Base-by-base conservation (phyloP, 2,113 vertebrate species). In the Myrmecophaga tridactyla region DNA sequence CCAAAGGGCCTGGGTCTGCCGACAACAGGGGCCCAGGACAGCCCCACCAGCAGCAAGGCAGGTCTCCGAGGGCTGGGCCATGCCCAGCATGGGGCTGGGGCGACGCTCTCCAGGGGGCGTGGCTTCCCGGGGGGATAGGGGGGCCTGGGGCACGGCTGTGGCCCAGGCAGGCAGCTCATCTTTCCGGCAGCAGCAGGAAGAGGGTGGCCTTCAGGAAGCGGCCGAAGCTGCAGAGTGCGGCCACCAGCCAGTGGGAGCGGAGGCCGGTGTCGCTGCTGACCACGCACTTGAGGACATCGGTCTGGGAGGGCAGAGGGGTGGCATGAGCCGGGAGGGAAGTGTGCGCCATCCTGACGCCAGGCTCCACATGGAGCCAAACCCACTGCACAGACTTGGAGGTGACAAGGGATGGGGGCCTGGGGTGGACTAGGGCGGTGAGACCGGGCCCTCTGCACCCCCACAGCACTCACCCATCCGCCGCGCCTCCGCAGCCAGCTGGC, bases 401-500 rank as follows among this genome's bases (percentile, higher is more conserved):
- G 53, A 56, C 53, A 6, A 18, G 53, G 5, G 53, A 58, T 21
- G 21, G 56, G 56, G 56, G 20, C 56, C 53, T 18, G 21, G 56
- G 56, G n/a, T n/a, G n/a, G n/a, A n/a, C n/a, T n/a, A n/a, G n/a
- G n/a, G n/a, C n/a, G n/a, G n/a, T n/a, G n/a, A n/a, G n/a, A n/a
- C n/a, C n/a, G n/a, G n/a, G n/a, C n/a, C n/a, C n/a, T n/a, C n/a
- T n/a, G n/a, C n/a, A n/a, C n/a, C n/a, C n/a, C 36, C 29, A 7
- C 41, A 25, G 60, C 13, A 69, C 99, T 99, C 98, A 99, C 99
- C 99, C 99, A 99, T 96, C 99, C 99, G 0, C 99, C 99, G 94
- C 99, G 98, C 95, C 98, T 98, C 89, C 99, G 99, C 82, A 99
- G 98, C 99, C 99, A 99, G 0, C 98, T 95, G 34, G 98, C 98